Evolutionary conservation across 2,888 invertebrate species (phyloP).

Genomic region (Leptinotarsa rubiginosa): DNA sequence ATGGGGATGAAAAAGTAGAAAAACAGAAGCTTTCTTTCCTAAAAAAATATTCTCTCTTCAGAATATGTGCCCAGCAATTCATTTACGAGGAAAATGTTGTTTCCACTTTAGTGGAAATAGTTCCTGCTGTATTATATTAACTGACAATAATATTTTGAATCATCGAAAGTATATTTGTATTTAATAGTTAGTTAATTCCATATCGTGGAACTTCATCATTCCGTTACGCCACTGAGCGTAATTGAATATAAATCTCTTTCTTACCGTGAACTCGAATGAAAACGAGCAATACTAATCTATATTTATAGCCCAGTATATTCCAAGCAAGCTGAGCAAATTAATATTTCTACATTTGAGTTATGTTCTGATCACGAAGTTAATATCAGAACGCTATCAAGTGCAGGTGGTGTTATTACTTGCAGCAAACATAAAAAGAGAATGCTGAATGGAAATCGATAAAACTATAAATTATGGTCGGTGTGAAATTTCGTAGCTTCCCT

Average conservation of each 20-base stretch:
- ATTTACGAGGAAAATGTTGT: too few species aligned
- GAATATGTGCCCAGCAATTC: too few species aligned
- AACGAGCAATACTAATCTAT: slow-evolving; percentile 23
- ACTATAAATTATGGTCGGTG: slow-evolving; percentile 40
- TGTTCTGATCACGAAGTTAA: slow-evolving; percentile 42
- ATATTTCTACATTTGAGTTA: slow-evolving; percentile 41
- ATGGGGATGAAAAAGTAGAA: too few species aligned
- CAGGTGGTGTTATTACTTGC: slow-evolving; percentile 46
- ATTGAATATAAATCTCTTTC: slow-evolving; percentile 18
- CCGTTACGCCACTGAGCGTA: neutral
- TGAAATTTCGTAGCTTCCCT: slow-evolving; percentile 18
- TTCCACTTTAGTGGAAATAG: too few species aligned
- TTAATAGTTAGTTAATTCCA: too few species aligned
- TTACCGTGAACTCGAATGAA: slow-evolving; percentile 16
- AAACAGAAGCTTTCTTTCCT: too few species aligned
- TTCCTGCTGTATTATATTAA: too few species aligned
- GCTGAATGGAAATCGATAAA: slow-evolving; percentile 39
- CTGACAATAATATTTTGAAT: too few species aligned
- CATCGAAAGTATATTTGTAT: too few species aligned
- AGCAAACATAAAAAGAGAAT: slow-evolving; percentile 41
- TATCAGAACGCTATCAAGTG: slow-evolving; percentile 43
- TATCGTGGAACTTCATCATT: too few species aligned
- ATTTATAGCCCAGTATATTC: slow-evolving; percentile 28
- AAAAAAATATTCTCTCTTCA: too few species aligned
- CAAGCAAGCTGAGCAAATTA: slow-evolving; percentile 23